Conservation (phyloP, 2,797 vertebrate genomes). For the Macrochelys suwanniensis region DNA sequence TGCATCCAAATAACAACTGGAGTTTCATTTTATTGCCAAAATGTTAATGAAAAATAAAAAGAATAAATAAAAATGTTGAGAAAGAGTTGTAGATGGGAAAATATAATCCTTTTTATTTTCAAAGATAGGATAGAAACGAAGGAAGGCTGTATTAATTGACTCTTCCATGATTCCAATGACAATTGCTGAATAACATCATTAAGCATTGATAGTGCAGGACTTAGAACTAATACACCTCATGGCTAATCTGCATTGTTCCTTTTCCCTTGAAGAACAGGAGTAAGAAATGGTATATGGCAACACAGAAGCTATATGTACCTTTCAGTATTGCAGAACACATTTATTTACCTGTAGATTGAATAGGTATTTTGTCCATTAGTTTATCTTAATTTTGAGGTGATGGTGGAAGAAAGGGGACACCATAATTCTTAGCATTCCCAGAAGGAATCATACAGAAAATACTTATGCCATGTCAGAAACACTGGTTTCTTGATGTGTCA, state of each 20-base stretch:
- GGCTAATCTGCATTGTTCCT: neutral
- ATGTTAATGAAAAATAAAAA: neutral
- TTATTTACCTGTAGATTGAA: neutral
- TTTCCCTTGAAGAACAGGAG: neutral
- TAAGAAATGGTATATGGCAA: neutral
- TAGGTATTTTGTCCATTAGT: neutral
- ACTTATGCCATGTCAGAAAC: neutral
- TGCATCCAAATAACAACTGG: neutral
- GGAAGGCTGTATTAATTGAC: rapidly evolving
- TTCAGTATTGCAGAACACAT: neutral
- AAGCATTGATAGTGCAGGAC: neutral
- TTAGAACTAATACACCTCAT: neutral
- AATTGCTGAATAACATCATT: neutral
- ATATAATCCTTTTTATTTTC: neutral
- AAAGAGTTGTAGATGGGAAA: neutral
- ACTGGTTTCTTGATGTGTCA: neutral
- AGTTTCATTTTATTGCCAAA: neutral
- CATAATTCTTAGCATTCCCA: neutral
- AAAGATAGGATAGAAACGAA: neutral
- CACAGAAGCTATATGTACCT: neutral
- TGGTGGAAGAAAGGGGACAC: neutral
- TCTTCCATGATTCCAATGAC: neutral
- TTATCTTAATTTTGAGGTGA: neutral
- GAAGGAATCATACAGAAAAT: neutral
- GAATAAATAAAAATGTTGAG: neutral